A percentile compares a stretch with the other conserved stretches of the same genome.
These are phyloP conservation scores for Drosophila nigrodunni DNA, from an alignment of 1,140 invertebrate genomes.

Conservation along the genomic window DNA sequence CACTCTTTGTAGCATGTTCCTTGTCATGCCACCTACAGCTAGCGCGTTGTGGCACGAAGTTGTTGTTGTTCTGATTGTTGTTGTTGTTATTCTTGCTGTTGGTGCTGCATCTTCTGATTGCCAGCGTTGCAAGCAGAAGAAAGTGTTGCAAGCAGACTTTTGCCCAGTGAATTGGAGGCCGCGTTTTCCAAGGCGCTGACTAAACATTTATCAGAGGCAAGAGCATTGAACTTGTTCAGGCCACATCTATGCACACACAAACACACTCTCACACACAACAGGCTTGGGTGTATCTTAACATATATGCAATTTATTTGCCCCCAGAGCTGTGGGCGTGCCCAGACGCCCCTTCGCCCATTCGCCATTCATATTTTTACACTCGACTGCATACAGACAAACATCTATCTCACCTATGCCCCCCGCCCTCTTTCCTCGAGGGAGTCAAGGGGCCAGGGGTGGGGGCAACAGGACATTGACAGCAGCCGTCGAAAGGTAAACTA, in stretches of 20 bases:
- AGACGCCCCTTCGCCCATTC: slow-evolving; percentile 63
- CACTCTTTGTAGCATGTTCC: slow-evolving; percentile 50
- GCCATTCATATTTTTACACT: slow-evolving; percentile 79
- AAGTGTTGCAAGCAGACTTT: slow-evolving; percentile 51
- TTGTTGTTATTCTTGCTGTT: slow-evolving; percentile 24
- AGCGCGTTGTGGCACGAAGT: slow-evolving; percentile 9
- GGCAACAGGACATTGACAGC: slow-evolving; percentile 59
- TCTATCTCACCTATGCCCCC: slow-evolving; percentile 7
- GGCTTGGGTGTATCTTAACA: neutral
- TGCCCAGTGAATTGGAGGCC: slow-evolving; percentile 37
- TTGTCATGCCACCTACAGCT: slow-evolving; percentile 70
- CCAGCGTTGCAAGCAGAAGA: slow-evolving; percentile 32
- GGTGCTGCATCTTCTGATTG: slow-evolving; percentile 31
- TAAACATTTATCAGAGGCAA: slow-evolving; percentile 74
- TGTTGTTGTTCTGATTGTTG: slow-evolving; percentile 39
- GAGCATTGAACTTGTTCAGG: slow-evolving; percentile 66
- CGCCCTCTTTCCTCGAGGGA: slow-evolving; percentile 13
- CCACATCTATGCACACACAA: neutral
- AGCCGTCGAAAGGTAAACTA: slow-evolving; percentile 49
- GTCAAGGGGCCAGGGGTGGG: slow-evolving; percentile 7
- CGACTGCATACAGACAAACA: slow-evolving; percentile 70
- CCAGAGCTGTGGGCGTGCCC: slow-evolving; percentile 58
- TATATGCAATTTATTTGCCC: slow-evolving; percentile 70
- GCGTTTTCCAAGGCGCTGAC: slow-evolving; percentile 51
- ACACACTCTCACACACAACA: slow-evolving; percentile 8